Evolutionary conservation across 2,888 invertebrate genomes (phyloP).

Genomic region (Dusona sp.): DNA sequence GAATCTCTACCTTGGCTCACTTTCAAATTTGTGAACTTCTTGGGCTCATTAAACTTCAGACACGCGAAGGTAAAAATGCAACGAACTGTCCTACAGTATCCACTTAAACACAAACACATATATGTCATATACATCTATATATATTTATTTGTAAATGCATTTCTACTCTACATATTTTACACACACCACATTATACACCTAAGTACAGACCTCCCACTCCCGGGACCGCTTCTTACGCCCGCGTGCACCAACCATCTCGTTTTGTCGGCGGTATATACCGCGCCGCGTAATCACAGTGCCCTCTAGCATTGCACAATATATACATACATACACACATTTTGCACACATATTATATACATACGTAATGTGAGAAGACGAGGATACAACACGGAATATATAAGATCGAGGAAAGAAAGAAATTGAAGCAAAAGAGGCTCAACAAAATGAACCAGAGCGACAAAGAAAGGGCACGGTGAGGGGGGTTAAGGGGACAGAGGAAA

Average conservation of each 20-base stretch:
- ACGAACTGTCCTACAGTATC: not conserved
- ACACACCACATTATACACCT: constrained; percentile 36
- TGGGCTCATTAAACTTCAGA: constrained; percentile 41
- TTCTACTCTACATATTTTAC: constrained; percentile 20
- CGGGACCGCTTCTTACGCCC: constrained; percentile 14
- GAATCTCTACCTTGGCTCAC: not conserved
- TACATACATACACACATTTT: not conserved
- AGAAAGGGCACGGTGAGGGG: constrained; percentile 35
- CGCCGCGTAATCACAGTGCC: constrained; percentile 83
- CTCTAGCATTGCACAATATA: constrained; percentile 77
- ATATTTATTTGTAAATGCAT: not conserved
- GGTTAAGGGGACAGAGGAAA: constrained; percentile 33
- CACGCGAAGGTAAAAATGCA: constrained; percentile 31
- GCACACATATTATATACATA: not conserved
- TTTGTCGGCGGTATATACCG: constrained; percentile 81
- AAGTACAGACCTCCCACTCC: constrained; percentile 51
- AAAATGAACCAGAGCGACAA: constrained; percentile 58
- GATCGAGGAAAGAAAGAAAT: constrained; percentile 60
- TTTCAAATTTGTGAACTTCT: not conserved
- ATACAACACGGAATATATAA: constrained; percentile 48
- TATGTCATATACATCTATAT: not conserved
- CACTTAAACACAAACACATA: not conserved
- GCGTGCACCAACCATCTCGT: constrained; percentile 75
- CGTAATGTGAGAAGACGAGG: constrained; percentile 53
- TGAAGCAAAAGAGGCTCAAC: constrained; percentile 46